phyloP scores from a whole-genome alignment of 2,113 vertebrate species.

The Xyrauchen texanus region DNA sequence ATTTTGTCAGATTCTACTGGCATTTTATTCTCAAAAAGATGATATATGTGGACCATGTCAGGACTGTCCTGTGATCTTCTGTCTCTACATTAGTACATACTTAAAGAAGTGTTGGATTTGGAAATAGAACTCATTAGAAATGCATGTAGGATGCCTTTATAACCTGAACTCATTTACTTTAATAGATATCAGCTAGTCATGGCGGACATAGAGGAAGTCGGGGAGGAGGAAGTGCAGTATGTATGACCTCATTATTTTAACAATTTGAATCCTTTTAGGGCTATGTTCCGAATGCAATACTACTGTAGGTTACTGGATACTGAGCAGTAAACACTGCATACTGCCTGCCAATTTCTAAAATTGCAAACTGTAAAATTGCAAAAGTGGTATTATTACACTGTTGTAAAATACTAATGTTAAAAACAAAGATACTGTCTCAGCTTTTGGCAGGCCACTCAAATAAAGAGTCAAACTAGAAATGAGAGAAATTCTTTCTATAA shows the following conservation, averaged over 20 bases:
- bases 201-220: slow-evolving; percentile 60
- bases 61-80: too few species aligned
- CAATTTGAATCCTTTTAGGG: background rate
- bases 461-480: too few species aligned
- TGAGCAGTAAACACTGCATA: background rate
- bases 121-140: background rate
- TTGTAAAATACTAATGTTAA: too few species aligned
- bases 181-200: slow-evolving; percentile 54
- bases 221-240: slow-evolving; percentile 63
- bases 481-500: too few species aligned
- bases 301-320: background rate
- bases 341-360: background rate
- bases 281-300: background rate
- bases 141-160: background rate
- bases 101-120: background rate
- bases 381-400: too few species aligned
- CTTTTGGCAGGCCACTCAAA: too few species aligned
- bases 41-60: background rate
- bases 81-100: too few species aligned
- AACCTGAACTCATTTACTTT: slow-evolving; percentile 4
- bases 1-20: too few species aligned
- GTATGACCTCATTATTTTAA: slow-evolving; percentile 43
- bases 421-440: too few species aligned
- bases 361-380: too few species aligned
- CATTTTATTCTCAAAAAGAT: too few species aligned